Base-by-base conservation (phyloP, 2,797 vertebrate genomes). In the Megalops cyprinoides region DNA sequence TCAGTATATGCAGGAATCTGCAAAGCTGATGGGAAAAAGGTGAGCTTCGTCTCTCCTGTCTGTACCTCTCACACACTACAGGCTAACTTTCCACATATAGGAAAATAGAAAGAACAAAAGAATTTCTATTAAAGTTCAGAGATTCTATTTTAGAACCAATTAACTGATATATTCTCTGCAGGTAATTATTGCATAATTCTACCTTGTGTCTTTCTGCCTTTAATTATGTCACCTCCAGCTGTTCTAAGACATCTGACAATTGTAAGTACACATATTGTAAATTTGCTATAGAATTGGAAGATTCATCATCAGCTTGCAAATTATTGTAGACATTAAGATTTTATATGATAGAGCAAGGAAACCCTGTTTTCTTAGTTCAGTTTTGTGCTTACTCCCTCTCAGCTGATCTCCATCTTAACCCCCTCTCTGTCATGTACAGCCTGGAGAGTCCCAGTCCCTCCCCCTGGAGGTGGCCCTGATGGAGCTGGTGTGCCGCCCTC, bases 391-490 rank as follows among this genome's bases (percentile, higher is more conserved):
- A 18, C 44, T n/a, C 34, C 18, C 25, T 56, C 44, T 51, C 31
- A 53, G 8, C 76, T 55, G 15, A n/a, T 58, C 51, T 34, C 53
- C 4, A 25, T 39, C 37, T 28, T 18, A 4, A 48, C 31, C 76
- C 4, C 55, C n/a, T 4, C 42, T 48, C 56, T 18, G 14, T n/a
- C 25, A 12, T n/a, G 37, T 51, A 23, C 76, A 83, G 82, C 82
- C 82, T 18, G 82, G 62, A 14, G 39, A 76, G 51, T 18, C 12
- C 25, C 48, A 76, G 28, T 39, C 78, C 46, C 31, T 83, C 3
- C 82, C 82, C 23, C 60, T 83, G 60, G 82, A 83, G 73, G 82
- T 83, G 46, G 82, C 78, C 10, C 82, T 83, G 82, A 80, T 83
- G 82, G 73, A 73, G 74, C 49, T 83, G n/a, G 78, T 80, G 15